phyloP scores from a whole-genome alignment of 35 echinoderm and acorn worm species.

The Ophiothrix spiculata region DNA sequence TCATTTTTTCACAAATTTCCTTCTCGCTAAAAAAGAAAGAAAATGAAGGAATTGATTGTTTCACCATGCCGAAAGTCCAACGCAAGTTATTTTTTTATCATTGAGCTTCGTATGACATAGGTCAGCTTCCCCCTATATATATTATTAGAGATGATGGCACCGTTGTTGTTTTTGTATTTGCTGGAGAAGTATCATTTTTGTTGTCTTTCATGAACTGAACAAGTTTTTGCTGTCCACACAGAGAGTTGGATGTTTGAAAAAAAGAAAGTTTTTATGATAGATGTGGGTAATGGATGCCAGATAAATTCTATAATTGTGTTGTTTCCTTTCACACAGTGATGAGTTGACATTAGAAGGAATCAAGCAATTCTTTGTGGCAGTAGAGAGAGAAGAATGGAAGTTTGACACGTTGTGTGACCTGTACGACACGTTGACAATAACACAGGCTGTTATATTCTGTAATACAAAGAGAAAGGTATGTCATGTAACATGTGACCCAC shows the following conservation, averaged over 20 bases:
- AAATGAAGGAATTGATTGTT: too few relatives aligned
- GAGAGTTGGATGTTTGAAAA: background rate
- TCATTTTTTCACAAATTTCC: too few relatives aligned
- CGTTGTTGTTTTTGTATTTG: too few relatives aligned
- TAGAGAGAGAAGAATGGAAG: slow-evolving; percentile 98
- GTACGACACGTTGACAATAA: slow-evolving; percentile 96
- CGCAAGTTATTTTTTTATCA: too few relatives aligned
- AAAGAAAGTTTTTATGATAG: too few relatives aligned
- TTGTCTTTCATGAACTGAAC: background rate
- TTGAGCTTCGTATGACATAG: too few relatives aligned
- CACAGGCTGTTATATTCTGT: slow-evolving; percentile 97
- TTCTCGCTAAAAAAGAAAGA: too few relatives aligned
- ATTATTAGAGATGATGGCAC: too few relatives aligned
- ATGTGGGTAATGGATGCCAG: too few relatives aligned
- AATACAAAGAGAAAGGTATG: slow-evolving; percentile 99
- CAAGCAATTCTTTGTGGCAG: slow-evolving; percentile 99
- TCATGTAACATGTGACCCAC: slow-evolving; percentile 99
- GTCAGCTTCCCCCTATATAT: too few relatives aligned
- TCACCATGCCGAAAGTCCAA: too few relatives aligned
- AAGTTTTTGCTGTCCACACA: background rate
- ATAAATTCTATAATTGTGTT: background rate
- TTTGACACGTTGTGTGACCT: slow-evolving; percentile 99
- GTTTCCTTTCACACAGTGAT: slow-evolving; percentile 75
- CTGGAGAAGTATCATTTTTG: background rate
- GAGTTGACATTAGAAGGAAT: slow-evolving; percentile 99